Base-by-base conservation (phyloP, 1,140 invertebrate species). In the Heliconius himera region DNA sequence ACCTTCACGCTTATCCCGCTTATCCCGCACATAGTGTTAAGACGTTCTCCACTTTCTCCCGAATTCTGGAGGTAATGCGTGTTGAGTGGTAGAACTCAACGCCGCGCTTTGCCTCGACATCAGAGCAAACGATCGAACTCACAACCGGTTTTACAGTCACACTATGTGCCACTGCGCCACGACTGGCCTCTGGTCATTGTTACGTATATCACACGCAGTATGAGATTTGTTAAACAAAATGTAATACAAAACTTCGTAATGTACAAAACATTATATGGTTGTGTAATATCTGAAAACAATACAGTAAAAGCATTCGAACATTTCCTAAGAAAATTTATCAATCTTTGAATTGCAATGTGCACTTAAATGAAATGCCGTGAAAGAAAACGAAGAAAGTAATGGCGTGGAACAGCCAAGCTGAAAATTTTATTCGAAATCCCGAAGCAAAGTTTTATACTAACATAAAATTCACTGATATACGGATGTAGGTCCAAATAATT, bases 351-450 rank as follows among this genome's bases (percentile, higher is more conserved):
- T 66, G 60, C 60, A 66, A 29, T 22, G 60, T 66, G 60, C 60
- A 66, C 60, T 66, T 66, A 66, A 66, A 66, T 66, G 60, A 66
- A 66, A 66, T 66, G 60, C 60, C 60, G 60, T 66, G 60, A 66
- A 66, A 66, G 60, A 66, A 29, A 66, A 66, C 60, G 60, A 16
- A 46, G 41, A 46, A 46, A 46, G 60, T 66, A 66, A 66, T 66
- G 60, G 60, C 60, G 60, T 66, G 60, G 60, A 66, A 66, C 60
- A 60, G 18, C 20, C 54, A 66, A 66, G 60, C 60, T 66, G 60
- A 66, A 66, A 66, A 66, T 66, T 66, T 66, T 66, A 66, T 66
- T 66, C 60, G 60, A 16, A 66, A 66, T 26, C 60, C 60, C 6
- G 60, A 29, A 66, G 60, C 3, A 66, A 66, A 66, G 60, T 66